Percentiles rank a stretch among this genome's conserved stretches.
phyloP scores from a whole-genome alignment of 2,797 vertebrate genomes.

The Lepilemur ruficaudatus region DNA sequence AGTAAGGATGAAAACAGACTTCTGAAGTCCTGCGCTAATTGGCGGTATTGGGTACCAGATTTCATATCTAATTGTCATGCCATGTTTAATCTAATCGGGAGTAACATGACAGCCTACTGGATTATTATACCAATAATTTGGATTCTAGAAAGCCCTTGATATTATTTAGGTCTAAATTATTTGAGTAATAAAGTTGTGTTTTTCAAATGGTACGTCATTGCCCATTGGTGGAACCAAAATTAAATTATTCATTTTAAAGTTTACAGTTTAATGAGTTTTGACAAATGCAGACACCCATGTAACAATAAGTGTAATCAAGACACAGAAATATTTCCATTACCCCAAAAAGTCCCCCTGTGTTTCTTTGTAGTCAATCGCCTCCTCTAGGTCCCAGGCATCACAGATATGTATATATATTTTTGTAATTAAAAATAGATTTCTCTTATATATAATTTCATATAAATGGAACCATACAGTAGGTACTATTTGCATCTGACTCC shows the following conservation, averaged over 20 bases:
- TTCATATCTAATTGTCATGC: not conserved
- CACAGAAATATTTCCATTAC: not conserved
- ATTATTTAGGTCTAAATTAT: constrained; percentile 2
- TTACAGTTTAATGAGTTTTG: not conserved
- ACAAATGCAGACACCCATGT: not conserved
- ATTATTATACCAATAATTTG: not conserved
- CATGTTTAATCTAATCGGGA: not conserved
- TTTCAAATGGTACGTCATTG: not conserved
- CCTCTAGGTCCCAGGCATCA: not conserved
- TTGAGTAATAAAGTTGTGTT: not conserved
- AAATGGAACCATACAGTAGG: not conserved
- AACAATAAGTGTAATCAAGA: not conserved
- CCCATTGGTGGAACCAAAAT: not conserved
- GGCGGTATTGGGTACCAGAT: not conserved
- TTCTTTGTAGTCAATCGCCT: not conserved
- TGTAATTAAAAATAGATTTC: not conserved
- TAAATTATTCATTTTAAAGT: not conserved
- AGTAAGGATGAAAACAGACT: not conserved
- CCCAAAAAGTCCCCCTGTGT: not conserved
- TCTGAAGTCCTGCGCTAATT: not conserved
- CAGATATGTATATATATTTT: not conserved
- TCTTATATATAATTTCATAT: not conserved
- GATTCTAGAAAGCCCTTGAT: not conserved
- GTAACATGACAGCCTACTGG: not conserved
- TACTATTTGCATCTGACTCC: not conserved